Evolutionary conservation across 1,140 invertebrate genomes (phyloP), one percentile per base, ranked within the genome.

Genomic region (fruit fly (Drosophila melanogaster)): DNA sequence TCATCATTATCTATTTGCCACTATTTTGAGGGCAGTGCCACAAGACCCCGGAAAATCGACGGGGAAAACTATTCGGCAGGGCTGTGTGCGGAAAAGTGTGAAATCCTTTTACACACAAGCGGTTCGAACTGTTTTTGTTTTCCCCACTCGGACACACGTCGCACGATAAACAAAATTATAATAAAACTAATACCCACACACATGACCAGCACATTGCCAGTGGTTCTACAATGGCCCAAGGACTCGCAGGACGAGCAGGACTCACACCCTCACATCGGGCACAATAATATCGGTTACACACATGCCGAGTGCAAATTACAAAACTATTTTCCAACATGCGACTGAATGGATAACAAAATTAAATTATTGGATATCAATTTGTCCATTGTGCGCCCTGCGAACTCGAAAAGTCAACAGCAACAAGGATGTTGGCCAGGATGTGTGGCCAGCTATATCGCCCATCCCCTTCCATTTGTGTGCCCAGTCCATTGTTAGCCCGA

Each of bases 301-400:
- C 84, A 87, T 89, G 79, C 79, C 79, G 72, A 87, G 83, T 78
- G 84, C 84, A 89, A 89, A 89, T 89, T 89, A 89, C 85, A 89
- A 89, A 89, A 89, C 84, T 89, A 89, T 89, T 84, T 89, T 84
- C 60, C 79, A 86, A 86, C 85, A 87, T 79, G 79, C 58, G 70
- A 61, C 69, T 81, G 65, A 85, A 80, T 84, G 85, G 85, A 90
- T 85, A 85, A 90, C 81, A 90, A 77, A 90, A 87, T 87, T 90
- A 86, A 87, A 90, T 90, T 90, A 90, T 87, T 90, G 87, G 77
- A 90, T 90, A 90, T 87, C 79, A 87, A 90, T 80, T 90, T 90
- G 81, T 79, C 69, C 74, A 84, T 87, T 90, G 83, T 90, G 78
- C 62, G 74, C 69, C 54, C 58, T 64, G 77, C 71, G 73, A 85